Base-by-base conservation (phyloP, 2,113 vertebrate species). In the Bostrychus sinensis region DNA sequence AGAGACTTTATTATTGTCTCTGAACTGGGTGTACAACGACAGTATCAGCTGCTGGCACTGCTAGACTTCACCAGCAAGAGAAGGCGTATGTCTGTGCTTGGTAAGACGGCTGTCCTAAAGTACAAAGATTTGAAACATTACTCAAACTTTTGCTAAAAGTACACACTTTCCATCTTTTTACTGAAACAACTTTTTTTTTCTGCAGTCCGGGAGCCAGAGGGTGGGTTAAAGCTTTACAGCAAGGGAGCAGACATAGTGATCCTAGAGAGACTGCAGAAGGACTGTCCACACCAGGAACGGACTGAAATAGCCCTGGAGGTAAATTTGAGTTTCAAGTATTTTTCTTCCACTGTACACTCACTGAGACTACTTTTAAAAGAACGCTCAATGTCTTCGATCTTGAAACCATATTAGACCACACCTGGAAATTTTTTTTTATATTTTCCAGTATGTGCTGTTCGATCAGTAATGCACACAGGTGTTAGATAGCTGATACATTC, bases 201-300 rank as follows among this genome's bases (percentile, higher is more conserved):
- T 42, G 2, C 86, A 98, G 97, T 98, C 62, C 88, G 91, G 28
- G 93, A 94, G 45, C 95, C 96, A 0, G 93, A 94, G 65, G 96
- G 95, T 30, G 81, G 43, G 12, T 89, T 99, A 78, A 93, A 90
- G 56, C 92, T 99, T 6, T 98, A 95, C 85, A 95, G 93, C 77
- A 99, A 99, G 73, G 97, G 97, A 1, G 97, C 97, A 0, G 97
- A 99, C 88, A 90, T 86, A 0, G 93, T 98, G 66, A 91, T 99
- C 74, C 83, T 97, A 48, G 87, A 94, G 67, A 89, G 94, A 26
- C 83, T 97, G 63, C 72, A 56, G 56, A 59, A 65, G 6, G 85
- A 85, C 66, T 88, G 63, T 12, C 37, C 41, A 25, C 10, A 57
- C 1, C 91, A 92, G 69, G 77, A 77, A 37, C 72, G 62, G 66